Base-by-base conservation (phyloP, 2,888 invertebrate genomes). In the Oscheius onirici region DNA sequence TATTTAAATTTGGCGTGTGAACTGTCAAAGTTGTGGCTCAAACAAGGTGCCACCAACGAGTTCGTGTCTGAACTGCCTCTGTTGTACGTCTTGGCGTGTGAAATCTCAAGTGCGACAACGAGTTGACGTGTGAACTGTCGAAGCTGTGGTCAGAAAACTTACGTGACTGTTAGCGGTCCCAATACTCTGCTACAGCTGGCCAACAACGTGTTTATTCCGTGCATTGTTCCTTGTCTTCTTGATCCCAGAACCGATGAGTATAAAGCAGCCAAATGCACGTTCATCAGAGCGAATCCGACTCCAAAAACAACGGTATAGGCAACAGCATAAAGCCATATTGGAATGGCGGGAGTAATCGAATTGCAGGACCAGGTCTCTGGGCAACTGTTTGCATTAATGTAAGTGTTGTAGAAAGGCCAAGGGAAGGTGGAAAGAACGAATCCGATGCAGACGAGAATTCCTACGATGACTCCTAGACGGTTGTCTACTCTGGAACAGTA, bases 211-310 rank as follows among this genome's bases (percentile, higher is more conserved):
- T 72, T 72, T 13, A 72, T 55, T 28, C 72, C 72, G 17, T 67
- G 67, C 72, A 66, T 67, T 54, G 72, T 72, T 11, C 72, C 72
- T 24, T 72, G 72, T 3, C 66, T 26, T 49, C 72, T 44, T 1
- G 67, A 60, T 1, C 72, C 72, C 10, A 72, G 67, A 1, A 72
- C 72, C 17, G 66, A 67, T 1, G 51, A 60, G 41, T 67, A 72
- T 3, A 73, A 34, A 3, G 75, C 71, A 20, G 71, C 71, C 17
- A 71, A 52, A 63, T 75, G 75, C 13, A 75, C 73, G 34, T 73
- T 75, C 24, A 73, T 57, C 6, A 75, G 54, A 20, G 75, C 73
- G 40, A 75, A 75, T 24, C 75, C 75, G 17, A 75, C 55, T 10
- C 70, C 69, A 46, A 75, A 75, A 3, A 75, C 68, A 13, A 75